Percentiles rank a stretch among this genome's conserved stretches.
Evolutionary conservation across 2,888 invertebrate species (phyloP).

Genomic region (Bhutanitis thaidina): DNA sequence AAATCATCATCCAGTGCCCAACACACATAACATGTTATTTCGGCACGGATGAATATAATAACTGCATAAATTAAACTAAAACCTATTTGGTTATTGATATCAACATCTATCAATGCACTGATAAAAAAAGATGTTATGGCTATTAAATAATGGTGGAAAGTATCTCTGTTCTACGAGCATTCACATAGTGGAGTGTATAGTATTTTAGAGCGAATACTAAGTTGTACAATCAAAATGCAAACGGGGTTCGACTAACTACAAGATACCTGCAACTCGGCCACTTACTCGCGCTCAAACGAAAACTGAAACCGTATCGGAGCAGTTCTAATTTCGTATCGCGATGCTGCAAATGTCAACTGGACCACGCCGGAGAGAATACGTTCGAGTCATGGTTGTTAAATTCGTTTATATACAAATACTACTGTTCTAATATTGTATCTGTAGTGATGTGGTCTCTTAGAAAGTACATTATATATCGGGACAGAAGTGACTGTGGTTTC

Average conservation of each 20-base stretch:
- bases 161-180: no score
- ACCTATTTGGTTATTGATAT: no score
- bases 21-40: no score
- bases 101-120: no score
- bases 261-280: neutral
- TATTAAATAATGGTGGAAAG: no score
- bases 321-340: slow-evolving; percentile 31
- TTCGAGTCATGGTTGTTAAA: neutral
- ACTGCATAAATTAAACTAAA: no score
- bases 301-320: slow-evolving; percentile 14
- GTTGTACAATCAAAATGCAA: no score
- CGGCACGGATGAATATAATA: no score
- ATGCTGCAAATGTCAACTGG: slow-evolving; percentile 33
- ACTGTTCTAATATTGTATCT: neutral
- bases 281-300: slow-evolving; percentile 2
- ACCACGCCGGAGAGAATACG: neutral
- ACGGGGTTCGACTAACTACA: neutral
- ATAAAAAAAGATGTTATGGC: no score
- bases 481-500: slow-evolving; percentile 33
- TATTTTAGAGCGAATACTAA: no score
- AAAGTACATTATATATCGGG: slow-evolving; percentile 37
- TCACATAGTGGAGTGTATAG: no score
- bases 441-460: neutral
- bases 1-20: no score
- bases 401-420: neutral